Evolutionary conservation across 2,113 vertebrate genomes (phyloP), one percentile per base, ranked within the genome.

Genomic region (Neoarius graeffei): DNA sequence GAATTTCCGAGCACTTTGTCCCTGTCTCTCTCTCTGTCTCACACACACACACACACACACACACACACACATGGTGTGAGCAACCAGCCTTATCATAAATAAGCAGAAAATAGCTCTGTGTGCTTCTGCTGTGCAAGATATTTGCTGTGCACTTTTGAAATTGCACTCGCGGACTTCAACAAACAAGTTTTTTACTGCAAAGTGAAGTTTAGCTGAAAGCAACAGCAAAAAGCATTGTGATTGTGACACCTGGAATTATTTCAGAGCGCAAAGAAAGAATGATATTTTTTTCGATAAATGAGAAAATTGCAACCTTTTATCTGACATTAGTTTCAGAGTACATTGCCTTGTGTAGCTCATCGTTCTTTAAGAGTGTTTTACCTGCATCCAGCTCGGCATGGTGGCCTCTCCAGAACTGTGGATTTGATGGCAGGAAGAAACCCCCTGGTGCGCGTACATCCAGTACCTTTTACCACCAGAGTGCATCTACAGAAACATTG

Each of bases 21-120:
- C 19, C 42, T 25, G 7, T 25, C 35, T 69, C 82, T 42, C 30
- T 64, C 15, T n/a, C 35, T 59, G 66, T n/a, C 81, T 30, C 66
- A 7, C 48, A 19, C 25, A 7, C 14, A 35, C 66, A 9, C 60
- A n/a, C 60, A 19, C 20, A 17, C 66, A 7, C 48, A 19, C 25
- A 7, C 14, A 35, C 66, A 9, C 60, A n/a, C 60, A 19, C 20
- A 64, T 35, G 74, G 87, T 50, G 81, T 88, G 71, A 88, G 52
- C 60, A 88, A 89, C 80, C 89, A 83, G 73, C 77, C 83, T 87
- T 88, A 92, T 90, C 85, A 86, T 87, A 86, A 90, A 85, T 83
- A 90, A 85, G 87, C 85, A 86, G 87, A 87, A 89, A 91, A 89
- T 89, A 84, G 83, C 85, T 83, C 60, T 0, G 48, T 59, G 69